phyloP scores from a whole-genome alignment of 2,797 vertebrate species.

The Chaunax sp. region DNA sequence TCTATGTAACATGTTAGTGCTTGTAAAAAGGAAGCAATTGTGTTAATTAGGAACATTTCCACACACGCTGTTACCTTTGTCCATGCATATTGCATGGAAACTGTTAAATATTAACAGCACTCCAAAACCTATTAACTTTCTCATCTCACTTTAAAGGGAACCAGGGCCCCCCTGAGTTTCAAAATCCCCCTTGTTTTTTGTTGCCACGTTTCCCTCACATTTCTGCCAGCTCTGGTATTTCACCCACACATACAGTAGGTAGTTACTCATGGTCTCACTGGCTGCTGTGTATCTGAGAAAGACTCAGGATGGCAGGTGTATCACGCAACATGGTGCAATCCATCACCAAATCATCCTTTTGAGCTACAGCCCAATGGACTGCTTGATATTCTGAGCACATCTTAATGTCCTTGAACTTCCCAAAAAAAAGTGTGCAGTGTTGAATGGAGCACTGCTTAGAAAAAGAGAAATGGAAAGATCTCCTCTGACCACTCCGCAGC shows the following conservation, averaged over 20 bases:
- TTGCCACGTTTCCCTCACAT: conserved; percentile 67
- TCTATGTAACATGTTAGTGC: conserved; percentile 33
- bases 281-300: conserved; percentile 49
- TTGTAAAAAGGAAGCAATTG: conserved; percentile 61
- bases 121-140: conserved; percentile 78
- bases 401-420: conserved; percentile 80
- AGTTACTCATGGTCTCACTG: conserved; percentile 36
- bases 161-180: conserved; percentile 69
- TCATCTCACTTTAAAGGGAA: conserved; percentile 72
- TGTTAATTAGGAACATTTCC: conserved; percentile 75
- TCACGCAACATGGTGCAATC: conserved; percentile 45
- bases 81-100: conserved; percentile 74
- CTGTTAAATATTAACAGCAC: conserved; percentile 79
- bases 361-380: conserved; percentile 69
- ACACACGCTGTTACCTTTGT: conserved; percentile 63
- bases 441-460: conserved; percentile 70
- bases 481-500: conserved; percentile 18
- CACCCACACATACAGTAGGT: conserved; percentile 54
- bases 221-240: conserved; percentile 70
- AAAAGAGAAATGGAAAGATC: conserved; percentile 70
- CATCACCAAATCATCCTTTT: conserved; percentile 70
- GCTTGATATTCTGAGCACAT: conserved; percentile 87
- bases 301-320: conserved; percentile 51
- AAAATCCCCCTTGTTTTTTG: conserved; percentile 69
- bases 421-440: conserved; percentile 62